A percentile compares a stretch with the other conserved stretches of the same genome.
Evolutionary conservation across 2,113 vertebrate species (phyloP).

Genomic region (Neodon shergylaensis): DNA sequence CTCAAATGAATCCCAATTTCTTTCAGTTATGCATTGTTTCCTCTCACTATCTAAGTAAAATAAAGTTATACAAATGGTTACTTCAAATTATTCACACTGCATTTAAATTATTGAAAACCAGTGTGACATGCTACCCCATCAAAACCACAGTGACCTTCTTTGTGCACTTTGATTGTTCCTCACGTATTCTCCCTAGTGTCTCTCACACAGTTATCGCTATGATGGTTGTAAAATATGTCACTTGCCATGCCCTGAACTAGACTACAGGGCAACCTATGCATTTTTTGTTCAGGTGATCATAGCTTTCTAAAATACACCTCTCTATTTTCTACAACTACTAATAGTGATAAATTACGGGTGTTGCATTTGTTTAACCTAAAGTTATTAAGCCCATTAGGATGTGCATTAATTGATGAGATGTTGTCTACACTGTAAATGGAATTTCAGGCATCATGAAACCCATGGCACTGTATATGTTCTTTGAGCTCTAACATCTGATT

Average conservation of each 20-base stretch:
- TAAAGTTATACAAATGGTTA: not conserved
- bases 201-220: not conserved
- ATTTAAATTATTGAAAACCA: not conserved
- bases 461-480: not conserved
- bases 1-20: not conserved
- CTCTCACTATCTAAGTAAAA: too few species aligned
- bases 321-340: not conserved
- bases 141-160: not conserved
- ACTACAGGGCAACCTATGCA: not conserved
- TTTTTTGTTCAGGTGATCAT: not conserved
- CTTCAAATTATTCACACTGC: not conserved
- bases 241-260: not conserved
- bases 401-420: not conserved
- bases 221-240: not conserved
- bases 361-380: not conserved
- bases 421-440: not conserved
- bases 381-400: not conserved
- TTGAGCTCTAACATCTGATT: not conserved
- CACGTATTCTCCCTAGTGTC: not conserved
- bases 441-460: not conserved
- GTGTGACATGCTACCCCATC: not conserved
- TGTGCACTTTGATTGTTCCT: not conserved
- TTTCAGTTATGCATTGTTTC: not conserved
- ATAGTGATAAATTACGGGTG: not conserved
- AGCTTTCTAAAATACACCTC: not conserved